phyloP scores from a whole-genome alignment of 2,113 vertebrate genomes.

The Riparia riparia region DNA sequence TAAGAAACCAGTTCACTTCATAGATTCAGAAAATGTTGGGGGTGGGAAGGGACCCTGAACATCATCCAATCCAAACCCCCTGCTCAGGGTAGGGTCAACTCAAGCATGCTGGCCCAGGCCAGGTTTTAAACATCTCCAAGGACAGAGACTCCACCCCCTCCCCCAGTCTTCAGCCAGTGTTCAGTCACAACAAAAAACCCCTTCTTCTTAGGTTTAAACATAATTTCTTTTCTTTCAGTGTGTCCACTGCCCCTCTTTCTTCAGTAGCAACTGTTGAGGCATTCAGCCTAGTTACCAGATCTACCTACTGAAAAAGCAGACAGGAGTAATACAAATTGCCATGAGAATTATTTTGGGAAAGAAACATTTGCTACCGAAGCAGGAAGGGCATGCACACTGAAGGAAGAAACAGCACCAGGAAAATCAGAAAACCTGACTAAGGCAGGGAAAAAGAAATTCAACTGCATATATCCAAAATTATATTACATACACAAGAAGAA shows the following conservation, averaged over 20 bases:
- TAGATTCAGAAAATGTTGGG: neutral
- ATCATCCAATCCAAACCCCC: accelerated
- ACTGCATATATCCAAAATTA: neutral
- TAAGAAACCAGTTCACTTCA: neutral
- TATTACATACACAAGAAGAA: neutral
- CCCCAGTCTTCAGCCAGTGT: neutral
- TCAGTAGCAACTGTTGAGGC: neutral
- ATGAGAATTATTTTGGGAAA: neutral
- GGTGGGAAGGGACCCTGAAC: neutral
- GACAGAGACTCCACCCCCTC: neutral
- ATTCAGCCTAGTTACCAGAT: neutral
- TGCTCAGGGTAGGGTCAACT: neutral
- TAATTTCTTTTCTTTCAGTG: neutral
- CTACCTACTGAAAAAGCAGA: neutral
- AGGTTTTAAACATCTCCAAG: neutral
- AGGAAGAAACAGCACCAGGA: neutral
- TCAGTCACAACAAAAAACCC: neutral
- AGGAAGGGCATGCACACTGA: neutral
- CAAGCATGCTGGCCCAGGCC: neutral
- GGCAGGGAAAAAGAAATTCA: neutral
- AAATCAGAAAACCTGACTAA: neutral
- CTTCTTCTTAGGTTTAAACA: neutral
- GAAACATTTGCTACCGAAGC: neutral
- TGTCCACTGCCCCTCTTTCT: neutral
- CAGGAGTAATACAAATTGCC: neutral